Evolutionary conservation across 2,113 vertebrate genomes (phyloP).

Genomic region (western clawed frog (Xenopus tropicalis)): DNA sequence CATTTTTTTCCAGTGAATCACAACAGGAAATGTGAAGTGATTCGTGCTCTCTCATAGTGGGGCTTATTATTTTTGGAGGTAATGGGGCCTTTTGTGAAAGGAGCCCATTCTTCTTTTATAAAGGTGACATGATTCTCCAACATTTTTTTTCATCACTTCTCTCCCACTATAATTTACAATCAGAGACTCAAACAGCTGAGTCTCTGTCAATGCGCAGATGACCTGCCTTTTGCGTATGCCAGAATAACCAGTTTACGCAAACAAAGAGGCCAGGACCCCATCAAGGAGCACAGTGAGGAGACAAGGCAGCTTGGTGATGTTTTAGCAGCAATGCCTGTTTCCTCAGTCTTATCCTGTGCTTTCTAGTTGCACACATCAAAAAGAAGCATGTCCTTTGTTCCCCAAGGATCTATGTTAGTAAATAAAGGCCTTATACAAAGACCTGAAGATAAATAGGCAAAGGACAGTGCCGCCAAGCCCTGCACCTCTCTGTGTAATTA

Average conservation of each 20-base stretch:
- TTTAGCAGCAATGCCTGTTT: constrained; percentile 13
- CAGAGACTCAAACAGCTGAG: background rate
- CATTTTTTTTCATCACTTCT: background rate
- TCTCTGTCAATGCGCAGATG: background rate
- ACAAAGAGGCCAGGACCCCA: constrained; percentile 24
- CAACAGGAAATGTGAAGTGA: no score
- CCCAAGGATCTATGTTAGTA: constrained; percentile 25
- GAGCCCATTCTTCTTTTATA: no score
- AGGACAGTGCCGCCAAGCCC: constrained; percentile 27
- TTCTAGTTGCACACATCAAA: background rate
- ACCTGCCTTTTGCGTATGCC: constrained; percentile 12
- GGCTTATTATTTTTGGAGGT: background rate
- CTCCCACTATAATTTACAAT: background rate
- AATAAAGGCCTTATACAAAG: constrained; percentile 40
- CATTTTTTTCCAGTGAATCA: no score
- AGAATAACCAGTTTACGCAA: constrained; percentile 37
- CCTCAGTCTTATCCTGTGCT: constrained; percentile 1
- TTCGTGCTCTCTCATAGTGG: no score
- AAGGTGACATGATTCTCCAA: background rate
- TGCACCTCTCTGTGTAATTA: constrained; percentile 49
- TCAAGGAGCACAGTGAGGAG: constrained; percentile 35
- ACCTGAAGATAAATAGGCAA: constrained; percentile 25
- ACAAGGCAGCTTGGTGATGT: constrained; percentile 24
- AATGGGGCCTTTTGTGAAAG: background rate
- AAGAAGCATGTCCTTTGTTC: constrained; percentile 38